Base-by-base conservation (phyloP, 2,113 vertebrate species). In the Ictidomys tridecemlineatus region DNA sequence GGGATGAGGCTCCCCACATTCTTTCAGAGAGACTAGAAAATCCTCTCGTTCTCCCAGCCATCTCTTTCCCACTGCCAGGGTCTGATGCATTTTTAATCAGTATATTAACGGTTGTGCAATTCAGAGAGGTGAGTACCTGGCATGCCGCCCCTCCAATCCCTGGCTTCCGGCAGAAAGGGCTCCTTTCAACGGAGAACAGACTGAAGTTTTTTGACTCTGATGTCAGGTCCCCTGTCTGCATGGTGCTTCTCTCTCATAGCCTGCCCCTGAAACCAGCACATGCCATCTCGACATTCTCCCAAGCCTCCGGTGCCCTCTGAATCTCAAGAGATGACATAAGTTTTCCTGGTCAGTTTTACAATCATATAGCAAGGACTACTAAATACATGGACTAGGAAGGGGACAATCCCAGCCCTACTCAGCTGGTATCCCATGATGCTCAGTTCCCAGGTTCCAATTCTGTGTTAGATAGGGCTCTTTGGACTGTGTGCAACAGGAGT, bases 341-440 rank as follows among this genome's bases (percentile, higher is more conserved):
- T 4, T 63, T 93, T 67, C 82, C 94, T 53, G 69, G 87, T 79
- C 86, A 48, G 51, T 69, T 53, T 87, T 1, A 3, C n/a, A 51
- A 45, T 34, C 42, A 48, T 51, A 73, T 1, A 37, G 58, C 20
- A 28, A 82, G 39, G 30, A 16, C 0, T 83, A 69, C 56, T 61
- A 4, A 56, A 34, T 9, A 14, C 70, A 28, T 10, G 12, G 20
- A 32, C 73, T 16, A 9, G 48, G 37, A 8, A 24, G 39, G 39
- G 51, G 32, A 63, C 13, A 14, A 3, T 5, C 70, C 78, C 48
- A 20, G 3, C 34, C 28, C 45, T 45, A 9, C 92, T 80, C 61
- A 13, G 20, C 22, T 3, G 5, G 14, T 24, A 12, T 51, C 63
- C 7, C 6, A 1, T 0, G 12, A 12, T 56, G 0, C 61, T 76